Conservation (phyloP, 2,797 vertebrate species). For the Lutjanus campechanus region DNA sequence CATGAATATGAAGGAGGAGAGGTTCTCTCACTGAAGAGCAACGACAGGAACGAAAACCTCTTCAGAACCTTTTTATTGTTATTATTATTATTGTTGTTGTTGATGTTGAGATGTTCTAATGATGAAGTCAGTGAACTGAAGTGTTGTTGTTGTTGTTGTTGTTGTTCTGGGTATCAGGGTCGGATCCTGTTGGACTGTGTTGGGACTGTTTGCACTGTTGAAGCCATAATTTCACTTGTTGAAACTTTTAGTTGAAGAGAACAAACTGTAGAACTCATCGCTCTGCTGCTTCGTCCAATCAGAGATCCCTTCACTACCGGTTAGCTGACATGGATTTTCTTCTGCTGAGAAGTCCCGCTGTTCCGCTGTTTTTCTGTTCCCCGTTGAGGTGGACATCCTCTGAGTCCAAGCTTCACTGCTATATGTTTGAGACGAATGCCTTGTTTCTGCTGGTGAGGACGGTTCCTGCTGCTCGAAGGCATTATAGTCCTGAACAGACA, state of each 20-base stretch:
- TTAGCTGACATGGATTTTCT: not conserved
- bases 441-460: too few relatives aligned
- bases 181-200: not conserved
- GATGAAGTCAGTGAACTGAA: not conserved
- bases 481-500: too few relatives aligned
- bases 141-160: not conserved
- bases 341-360: too few relatives aligned
- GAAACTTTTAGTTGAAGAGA: constrained; percentile 8
- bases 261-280: constrained; percentile 12
- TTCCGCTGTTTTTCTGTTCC: too few relatives aligned
- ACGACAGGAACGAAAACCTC: not conserved
- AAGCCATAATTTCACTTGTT: constrained; percentile 56
- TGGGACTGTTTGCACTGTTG: constrained; percentile 56
- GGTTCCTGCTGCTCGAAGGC: too few relatives aligned
- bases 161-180: constrained; percentile 39
- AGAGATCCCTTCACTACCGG: too few relatives aligned
- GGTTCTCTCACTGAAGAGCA: not conserved
- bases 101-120: not conserved
- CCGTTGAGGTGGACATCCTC: too few relatives aligned
- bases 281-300: constrained; percentile 20
- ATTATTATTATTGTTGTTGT: not conserved
- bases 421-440: too few relatives aligned
- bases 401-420: too few relatives aligned
- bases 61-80: not conserved
- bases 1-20: not conserved